These are phyloP conservation scores for Tragelaphus imberbis DNA, from an alignment of 2,113 vertebrate species.

Conservation along the genomic window DNA sequence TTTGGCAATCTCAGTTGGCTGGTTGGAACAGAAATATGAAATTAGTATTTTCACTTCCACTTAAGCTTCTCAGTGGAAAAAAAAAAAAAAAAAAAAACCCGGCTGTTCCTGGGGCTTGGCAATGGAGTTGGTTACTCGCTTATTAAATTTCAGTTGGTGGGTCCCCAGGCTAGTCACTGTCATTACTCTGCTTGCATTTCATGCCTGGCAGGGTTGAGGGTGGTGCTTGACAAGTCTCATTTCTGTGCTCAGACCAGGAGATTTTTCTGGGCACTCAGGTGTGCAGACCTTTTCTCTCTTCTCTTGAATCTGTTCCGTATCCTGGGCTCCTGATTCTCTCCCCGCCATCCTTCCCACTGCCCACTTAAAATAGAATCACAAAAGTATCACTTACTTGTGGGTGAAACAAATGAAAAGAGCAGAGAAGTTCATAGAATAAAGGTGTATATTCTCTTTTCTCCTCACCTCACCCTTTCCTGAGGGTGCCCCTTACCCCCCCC, in stretches of 20 bases:
- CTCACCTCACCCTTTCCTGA: background rate
- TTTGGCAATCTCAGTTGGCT: background rate
- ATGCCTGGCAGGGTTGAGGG: background rate
- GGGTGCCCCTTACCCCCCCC: fast-evolving
- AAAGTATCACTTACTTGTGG: background rate
- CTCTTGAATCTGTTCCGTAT: background rate
- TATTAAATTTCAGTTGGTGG: slow-evolving; percentile 26
- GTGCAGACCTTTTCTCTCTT: background rate
- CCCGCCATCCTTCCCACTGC: fast-evolving
- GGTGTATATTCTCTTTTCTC: background rate
- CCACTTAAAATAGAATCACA: background rate
- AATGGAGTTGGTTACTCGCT: background rate
- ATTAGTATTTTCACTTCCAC: slow-evolving; percentile 44
- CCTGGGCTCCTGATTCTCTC: background rate
- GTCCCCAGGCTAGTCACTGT: slow-evolving; percentile 2
- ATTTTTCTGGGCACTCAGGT: background rate
- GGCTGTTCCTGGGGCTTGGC: slow-evolving; percentile 7
- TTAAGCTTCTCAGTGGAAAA: background rate
- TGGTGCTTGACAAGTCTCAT: background rate
- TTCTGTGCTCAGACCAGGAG: background rate
- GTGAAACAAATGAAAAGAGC: background rate
- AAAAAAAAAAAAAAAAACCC: background rate
- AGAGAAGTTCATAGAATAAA: background rate
- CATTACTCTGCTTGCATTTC: background rate
- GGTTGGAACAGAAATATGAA: slow-evolving; percentile 27